These are phyloP conservation scores for Troides helena DNA, from an alignment of 2,888 invertebrate species.

Conservation along the genomic window DNA sequence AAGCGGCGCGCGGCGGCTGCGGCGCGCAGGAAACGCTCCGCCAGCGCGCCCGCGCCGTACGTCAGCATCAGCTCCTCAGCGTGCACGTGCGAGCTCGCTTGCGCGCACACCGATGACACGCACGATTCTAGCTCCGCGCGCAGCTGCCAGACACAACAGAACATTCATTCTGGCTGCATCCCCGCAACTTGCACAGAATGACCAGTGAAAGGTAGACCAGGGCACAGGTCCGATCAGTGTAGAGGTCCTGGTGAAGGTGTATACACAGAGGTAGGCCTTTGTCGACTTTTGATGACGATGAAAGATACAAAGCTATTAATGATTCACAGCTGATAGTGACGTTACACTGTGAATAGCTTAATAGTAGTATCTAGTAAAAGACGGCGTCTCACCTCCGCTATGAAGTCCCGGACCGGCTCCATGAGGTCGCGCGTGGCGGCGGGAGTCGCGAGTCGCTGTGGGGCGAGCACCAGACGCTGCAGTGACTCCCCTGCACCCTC, in stretches of 20 bases:
- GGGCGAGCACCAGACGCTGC: slow-evolving; percentile 62
- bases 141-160: slow-evolving; percentile 43
- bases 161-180: no score
- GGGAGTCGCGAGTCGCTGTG: slow-evolving; percentile 51
- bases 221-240: no score
- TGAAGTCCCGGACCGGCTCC: slow-evolving; percentile 58
- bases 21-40: slow-evolving; percentile 90
- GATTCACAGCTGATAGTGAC: no score
- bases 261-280: no score
- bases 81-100: slow-evolving; percentile 94
- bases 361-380: no score
- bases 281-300: no score
- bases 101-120: slow-evolving; percentile 88
- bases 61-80: slow-evolving; percentile 95
- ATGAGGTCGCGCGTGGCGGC: slow-evolving; percentile 51
- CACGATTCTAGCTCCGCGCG: slow-evolving; percentile 69
- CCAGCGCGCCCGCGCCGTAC: slow-evolving; percentile 87
- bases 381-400: slow-evolving; percentile 52
- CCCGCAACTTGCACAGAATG: no score
- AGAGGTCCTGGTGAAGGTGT: no score
- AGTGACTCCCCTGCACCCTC: slow-evolving; percentile 63
- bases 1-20: slow-evolving; percentile 91
- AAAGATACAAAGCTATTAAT: no score
- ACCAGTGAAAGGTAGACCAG: no score
- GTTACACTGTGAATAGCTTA: no score